Base-by-base conservation (phyloP, 2,888 invertebrate species). In the Agonum fuliginosum region DNA sequence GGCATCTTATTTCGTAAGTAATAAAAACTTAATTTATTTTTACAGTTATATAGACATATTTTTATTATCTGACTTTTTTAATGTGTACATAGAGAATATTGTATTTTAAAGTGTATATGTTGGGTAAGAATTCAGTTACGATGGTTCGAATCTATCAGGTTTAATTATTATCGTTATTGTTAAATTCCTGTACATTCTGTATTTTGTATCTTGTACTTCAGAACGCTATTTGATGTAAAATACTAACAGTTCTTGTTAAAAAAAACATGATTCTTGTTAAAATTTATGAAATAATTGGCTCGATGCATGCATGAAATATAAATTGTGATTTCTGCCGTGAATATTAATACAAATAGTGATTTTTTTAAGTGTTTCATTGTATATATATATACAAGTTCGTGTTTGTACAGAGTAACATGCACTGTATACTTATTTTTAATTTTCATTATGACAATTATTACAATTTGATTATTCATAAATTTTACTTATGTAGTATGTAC, bases 21-120 rank as follows among this genome's bases (percentile, higher is more conserved):
- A 77, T 77, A 77, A 77, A 75, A 51, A 77, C 46, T 77, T 77
- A 75, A 77, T 77, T 77, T 77, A 77, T 77, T 77, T 77, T 77
- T 77, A 70, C 77, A 77, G 77, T 77, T 77, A 67, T 20, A 75
- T 67, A 67, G 54, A 75, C 67, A 75, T 67, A 75, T 67, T 75
- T 75, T 75, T 75, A 75, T 75, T 75, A 65, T 72, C 22, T 34
- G 62, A 51, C 20, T 54, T 77, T 65, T 77, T 77, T 70, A n/a
- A 69, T 67, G 27, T 62, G 58, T 62, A 62, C 14, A 62, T 62
- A 62, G 30, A 17, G 30, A 27, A 67, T 27, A 67, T 22, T 20
- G 65, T 67, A 27, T 76, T 76, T 51, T 76, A 76, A 74, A 46
- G 30, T 65, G 74, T 74, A 65, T 74, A 74, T 34, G 34, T 74